Conservation (phyloP, 2,113 vertebrate species). For the Thalassoma bifasciatum region DNA sequence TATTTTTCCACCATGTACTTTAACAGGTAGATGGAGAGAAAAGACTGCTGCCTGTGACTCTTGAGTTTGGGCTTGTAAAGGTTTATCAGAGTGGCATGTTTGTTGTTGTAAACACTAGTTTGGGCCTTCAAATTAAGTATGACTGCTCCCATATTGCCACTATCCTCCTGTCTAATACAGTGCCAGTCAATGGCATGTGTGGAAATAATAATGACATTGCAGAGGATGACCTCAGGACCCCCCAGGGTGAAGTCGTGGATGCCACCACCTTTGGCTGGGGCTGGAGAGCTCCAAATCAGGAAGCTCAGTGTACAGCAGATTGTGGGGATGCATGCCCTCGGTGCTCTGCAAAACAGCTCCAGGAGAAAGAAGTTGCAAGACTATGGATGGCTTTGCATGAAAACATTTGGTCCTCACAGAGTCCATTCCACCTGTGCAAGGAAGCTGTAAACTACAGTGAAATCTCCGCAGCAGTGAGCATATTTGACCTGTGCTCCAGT, state of each 20-base stretch:
- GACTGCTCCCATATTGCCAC: slow-evolving; percentile 25
- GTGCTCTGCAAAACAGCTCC: slow-evolving; percentile 36
- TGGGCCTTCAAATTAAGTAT: slow-evolving; percentile 44
- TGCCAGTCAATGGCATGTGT: slow-evolving; percentile 34
- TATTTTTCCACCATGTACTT: not conserved
- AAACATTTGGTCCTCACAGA: slow-evolving; percentile 24
- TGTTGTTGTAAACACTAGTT: slow-evolving; percentile 24
- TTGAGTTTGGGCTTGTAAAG: slow-evolving; percentile 8
- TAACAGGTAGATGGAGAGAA: slow-evolving; percentile 34
- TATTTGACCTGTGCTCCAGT: slow-evolving; percentile 69
- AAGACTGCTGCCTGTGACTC: slow-evolving; percentile 9
- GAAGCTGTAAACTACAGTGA: slow-evolving; percentile 32
- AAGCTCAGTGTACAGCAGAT: slow-evolving; percentile 25
- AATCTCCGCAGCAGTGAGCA: slow-evolving; percentile 61
- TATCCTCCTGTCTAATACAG: slow-evolving; percentile 14
- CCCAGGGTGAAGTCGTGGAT: not conserved
- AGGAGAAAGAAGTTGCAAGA: slow-evolving; percentile 33
- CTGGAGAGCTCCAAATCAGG: slow-evolving; percentile 33
- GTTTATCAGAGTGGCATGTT: slow-evolving; percentile 30
- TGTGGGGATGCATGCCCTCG: slow-evolving; percentile 10
- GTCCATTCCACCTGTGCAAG: slow-evolving; percentile 66
- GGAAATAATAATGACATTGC: slow-evolving; percentile 39
- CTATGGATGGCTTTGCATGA: slow-evolving; percentile 18
- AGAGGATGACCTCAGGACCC: slow-evolving; percentile 34
- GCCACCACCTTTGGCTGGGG: slow-evolving; percentile 23